Percentiles rank a stretch among this genome's conserved stretches.
Conservation (phyloP, 2,797 vertebrate species). For the Periophthalmus magnuspinnatus region DNA sequence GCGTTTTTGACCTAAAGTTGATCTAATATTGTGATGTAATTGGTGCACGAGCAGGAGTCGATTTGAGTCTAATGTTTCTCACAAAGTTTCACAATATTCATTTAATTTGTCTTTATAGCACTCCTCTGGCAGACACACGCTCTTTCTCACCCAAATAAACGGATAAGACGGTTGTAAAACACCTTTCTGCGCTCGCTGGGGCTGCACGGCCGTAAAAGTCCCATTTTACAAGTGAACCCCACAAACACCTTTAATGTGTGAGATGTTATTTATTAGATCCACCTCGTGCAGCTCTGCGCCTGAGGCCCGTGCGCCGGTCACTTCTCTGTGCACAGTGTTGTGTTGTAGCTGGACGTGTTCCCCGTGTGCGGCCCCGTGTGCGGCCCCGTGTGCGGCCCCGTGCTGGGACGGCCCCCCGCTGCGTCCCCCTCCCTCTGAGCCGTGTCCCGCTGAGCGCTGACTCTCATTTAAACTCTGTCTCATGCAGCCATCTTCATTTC, state of each 20-base stretch:
- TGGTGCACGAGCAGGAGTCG: constrained; percentile 24
- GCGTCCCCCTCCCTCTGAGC: constrained; percentile 37
- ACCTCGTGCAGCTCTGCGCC: constrained; percentile 9
- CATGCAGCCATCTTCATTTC: constrained; percentile 6
- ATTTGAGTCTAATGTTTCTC: constrained; percentile 37
- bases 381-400: constrained; percentile 45
- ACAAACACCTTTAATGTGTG: constrained; percentile 9
- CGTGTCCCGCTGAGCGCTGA: constrained; percentile 42
- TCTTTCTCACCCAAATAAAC: constrained; percentile 35
- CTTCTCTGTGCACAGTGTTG: background rate
- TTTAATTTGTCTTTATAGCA: constrained; percentile 32
- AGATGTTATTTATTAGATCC: constrained; percentile 25
- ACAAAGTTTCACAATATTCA: constrained; percentile 33
- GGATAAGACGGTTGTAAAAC: constrained; percentile 28
- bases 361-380: constrained; percentile 43
- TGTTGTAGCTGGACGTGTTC: too few species aligned
- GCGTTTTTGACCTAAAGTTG: constrained; percentile 23
- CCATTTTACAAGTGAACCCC: constrained; percentile 8
- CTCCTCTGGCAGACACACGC: constrained; percentile 31
- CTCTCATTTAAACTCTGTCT: constrained; percentile 43
- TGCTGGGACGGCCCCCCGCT: constrained; percentile 47
- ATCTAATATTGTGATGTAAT: constrained; percentile 43
- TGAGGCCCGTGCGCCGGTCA: background rate
- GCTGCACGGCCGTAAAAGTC: constrained; percentile 16
- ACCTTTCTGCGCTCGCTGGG: constrained; percentile 13